Base-by-base conservation (phyloP, 2,113 vertebrate species). In the Rhinichthys klamathensis region DNA sequence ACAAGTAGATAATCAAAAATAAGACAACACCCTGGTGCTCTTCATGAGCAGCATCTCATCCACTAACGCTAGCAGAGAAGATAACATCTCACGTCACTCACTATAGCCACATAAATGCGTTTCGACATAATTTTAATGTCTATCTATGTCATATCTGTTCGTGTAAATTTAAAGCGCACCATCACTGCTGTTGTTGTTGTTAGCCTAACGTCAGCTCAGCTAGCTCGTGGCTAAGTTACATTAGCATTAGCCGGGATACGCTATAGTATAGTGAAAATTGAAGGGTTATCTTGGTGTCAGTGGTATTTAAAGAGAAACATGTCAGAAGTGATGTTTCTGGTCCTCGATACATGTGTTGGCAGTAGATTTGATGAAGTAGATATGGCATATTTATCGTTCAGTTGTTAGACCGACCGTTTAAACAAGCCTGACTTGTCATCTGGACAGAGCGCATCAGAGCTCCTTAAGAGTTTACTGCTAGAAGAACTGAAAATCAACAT, bases 141-240 rank as follows among this genome's bases (percentile, higher is more conserved):
- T 49, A 25, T 49, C 0, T 49, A 25, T 46, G n/a, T 46, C 41
- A 49, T 41, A 72, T 49, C 6, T 74, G n/a, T 49, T 74, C 12
- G 72, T 44, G 25, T 46, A 2, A 0, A 69, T 51, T n/a, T 27
- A 54, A 67, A 69, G 38, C 80, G 61, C 80, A 27, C 30, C n/a
- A 46, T 79, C 76, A 65, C 9, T 76, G 74, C 21, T 69, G 79
- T 63, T 58, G 51, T 41, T 41, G 41, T 49, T 65, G 80, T 69
- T 81, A 81, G 80, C 80, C 41, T 81, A 65, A 63, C 41, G 38
- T 41, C 38, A 41, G 38, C 16, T 80, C 38, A 46, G n/a, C 27
- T 80, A 80, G 78, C 78, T 41, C 76, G 25, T 25, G 76, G 54
- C 56, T 79, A 41, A n/a, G n/a, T n/a, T n/a, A n/a, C n/a, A n/a